Percentiles rank a stretch among this genome's conserved stretches.
Evolutionary conservation across 2,113 vertebrate species (phyloP).

Genomic region (Oreochromis niloticus): DNA sequence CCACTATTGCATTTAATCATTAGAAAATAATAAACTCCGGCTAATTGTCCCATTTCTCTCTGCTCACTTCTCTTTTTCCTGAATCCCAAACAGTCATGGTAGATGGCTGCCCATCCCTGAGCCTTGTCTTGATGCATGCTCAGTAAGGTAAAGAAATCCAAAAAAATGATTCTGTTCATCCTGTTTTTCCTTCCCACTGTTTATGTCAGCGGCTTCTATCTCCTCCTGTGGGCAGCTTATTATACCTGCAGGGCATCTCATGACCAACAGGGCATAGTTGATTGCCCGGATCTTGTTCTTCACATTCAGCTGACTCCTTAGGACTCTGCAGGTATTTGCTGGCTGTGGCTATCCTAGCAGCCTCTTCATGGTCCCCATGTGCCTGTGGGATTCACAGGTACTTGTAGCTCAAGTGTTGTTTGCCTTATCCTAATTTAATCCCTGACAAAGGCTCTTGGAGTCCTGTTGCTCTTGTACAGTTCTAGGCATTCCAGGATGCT

Average conservation of each 20-base stretch:
- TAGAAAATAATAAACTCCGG: not conserved
- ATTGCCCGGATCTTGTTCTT: not conserved
- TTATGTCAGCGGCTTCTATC: not conserved
- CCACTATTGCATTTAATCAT: not conserved
- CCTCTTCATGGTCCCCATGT: not conserved
- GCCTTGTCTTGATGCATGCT: not conserved
- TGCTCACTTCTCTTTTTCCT: not conserved
- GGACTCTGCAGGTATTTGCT: not conserved
- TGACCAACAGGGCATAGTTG: not conserved
- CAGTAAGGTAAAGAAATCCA: not conserved
- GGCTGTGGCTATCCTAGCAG: not conserved
- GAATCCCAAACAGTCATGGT: not conserved
- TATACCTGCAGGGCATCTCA: not conserved
- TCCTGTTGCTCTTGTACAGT: not conserved
- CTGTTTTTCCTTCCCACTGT: not conserved
- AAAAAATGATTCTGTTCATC: not conserved
- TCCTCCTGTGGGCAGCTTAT: not conserved
- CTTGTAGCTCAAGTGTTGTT: not conserved
- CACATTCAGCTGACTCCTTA: not conserved
- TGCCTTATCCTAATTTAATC: not conserved
- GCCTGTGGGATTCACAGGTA: not conserved
- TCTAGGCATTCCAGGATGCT: not conserved
- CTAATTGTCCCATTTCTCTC: not conserved
- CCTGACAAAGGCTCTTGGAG: not conserved
- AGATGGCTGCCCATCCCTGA: not conserved